phyloP scores from a whole-genome alignment of 2,888 invertebrate species.

The Euclidia mi region DNA sequence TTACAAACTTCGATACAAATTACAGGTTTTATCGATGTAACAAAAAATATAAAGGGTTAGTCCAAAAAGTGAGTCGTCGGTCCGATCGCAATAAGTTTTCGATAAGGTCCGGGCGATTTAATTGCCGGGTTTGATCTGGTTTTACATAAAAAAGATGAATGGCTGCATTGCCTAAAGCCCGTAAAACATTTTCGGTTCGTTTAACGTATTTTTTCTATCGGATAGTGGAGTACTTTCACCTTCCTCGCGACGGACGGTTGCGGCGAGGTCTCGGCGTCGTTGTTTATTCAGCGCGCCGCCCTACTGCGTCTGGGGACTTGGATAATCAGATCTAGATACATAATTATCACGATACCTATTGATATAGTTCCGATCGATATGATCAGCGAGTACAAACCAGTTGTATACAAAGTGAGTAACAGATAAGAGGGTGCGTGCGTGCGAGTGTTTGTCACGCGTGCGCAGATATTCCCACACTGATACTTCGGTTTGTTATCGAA shows the following conservation, averaged over 20 bases:
- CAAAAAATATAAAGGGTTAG: slow-evolving; percentile 89
- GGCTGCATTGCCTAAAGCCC: slow-evolving; percentile 83
- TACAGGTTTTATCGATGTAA: slow-evolving; percentile 87
- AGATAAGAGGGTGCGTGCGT: slow-evolving; percentile 49
- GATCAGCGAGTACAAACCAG: slow-evolving; percentile 55
- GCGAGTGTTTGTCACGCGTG: slow-evolving; percentile 57
- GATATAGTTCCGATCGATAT: slow-evolving; percentile 54
- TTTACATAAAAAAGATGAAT: slow-evolving; percentile 90
- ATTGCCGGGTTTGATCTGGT: slow-evolving; percentile 90
- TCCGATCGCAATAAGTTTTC: slow-evolving; percentile 89
- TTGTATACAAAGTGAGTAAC: slow-evolving; percentile 50
- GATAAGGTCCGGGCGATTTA: slow-evolving; percentile 89
- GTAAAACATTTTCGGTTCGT: slow-evolving; percentile 82
- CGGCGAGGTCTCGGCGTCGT: slow-evolving; percentile 60
- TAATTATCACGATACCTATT: slow-evolving; percentile 70
- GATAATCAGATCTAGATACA: slow-evolving; percentile 81
- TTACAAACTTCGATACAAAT: slow-evolving; percentile 87
- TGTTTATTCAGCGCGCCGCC: slow-evolving; percentile 78
- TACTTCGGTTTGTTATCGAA: slow-evolving; percentile 57
- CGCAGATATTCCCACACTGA: slow-evolving; percentile 65
- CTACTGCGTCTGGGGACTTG: slow-evolving; percentile 69
- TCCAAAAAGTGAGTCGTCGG: slow-evolving; percentile 89
- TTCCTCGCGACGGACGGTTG: slow-evolving; percentile 61
- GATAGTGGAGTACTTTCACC: slow-evolving; percentile 83
- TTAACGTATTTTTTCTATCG: slow-evolving; percentile 81